These are phyloP conservation scores for Melospiza georgiana DNA, from an alignment of 2,113 vertebrate genomes.

Conservation along the genomic window DNA sequence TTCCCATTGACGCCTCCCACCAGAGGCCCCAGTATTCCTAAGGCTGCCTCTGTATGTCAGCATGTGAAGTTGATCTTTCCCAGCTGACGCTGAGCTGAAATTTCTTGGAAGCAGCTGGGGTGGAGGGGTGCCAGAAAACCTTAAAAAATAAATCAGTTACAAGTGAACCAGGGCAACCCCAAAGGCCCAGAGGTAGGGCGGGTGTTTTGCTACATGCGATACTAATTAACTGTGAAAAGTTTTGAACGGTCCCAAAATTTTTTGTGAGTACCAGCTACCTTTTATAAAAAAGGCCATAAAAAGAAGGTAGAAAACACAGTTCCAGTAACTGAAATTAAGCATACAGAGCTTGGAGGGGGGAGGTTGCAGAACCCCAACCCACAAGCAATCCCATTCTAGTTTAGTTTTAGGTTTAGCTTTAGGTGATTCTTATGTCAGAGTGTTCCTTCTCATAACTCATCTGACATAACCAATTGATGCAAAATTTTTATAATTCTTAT, in stretches of 20 bases:
- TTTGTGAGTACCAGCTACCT: slow-evolving; percentile 67
- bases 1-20: slow-evolving; percentile 45
- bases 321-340: slow-evolving; percentile 59
- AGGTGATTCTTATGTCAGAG: slow-evolving; percentile 4
- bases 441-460: slow-evolving; percentile 41
- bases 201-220: slow-evolving; percentile 71
- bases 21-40: slow-evolving; percentile 49
- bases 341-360: background rate
- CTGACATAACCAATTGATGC: slow-evolving; percentile 25
- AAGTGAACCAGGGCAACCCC: slow-evolving; percentile 66
- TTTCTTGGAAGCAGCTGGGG: slow-evolving; percentile 67
- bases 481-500: slow-evolving; percentile 18
- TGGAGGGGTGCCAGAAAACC: slow-evolving; percentile 71
- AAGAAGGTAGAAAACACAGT: slow-evolving; percentile 18
- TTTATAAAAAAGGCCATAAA: slow-evolving; percentile 64
- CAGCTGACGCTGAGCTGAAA: slow-evolving; percentile 63
- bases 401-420: slow-evolving; percentile 21
- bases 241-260: slow-evolving; percentile 57
- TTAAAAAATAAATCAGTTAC: slow-evolving; percentile 73
- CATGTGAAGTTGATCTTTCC: slow-evolving; percentile 72
- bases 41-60: slow-evolving; percentile 65
- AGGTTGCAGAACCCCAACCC: background rate
- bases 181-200: slow-evolving; percentile 64
- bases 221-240: slow-evolving; percentile 77
- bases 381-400: background rate